phyloP scores from a whole-genome alignment of 1,140 invertebrate genomes.

The Caenorhabditis tropicalis region DNA sequence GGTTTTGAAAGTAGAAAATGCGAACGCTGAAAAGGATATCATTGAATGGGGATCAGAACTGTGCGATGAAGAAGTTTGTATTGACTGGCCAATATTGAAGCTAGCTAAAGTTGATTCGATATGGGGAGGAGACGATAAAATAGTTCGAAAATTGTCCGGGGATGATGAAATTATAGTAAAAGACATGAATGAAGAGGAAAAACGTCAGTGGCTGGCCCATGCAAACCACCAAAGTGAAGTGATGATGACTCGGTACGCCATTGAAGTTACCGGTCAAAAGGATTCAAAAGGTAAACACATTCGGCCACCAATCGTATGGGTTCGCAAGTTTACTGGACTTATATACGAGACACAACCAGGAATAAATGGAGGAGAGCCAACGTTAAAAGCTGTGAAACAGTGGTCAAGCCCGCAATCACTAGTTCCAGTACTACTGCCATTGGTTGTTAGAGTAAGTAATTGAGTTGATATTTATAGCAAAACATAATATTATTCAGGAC shows the following conservation, averaged over 20 bases:
- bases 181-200: conserved; percentile 22
- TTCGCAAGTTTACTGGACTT: conserved; percentile 4
- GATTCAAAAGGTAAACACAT: neutral
- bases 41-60: conserved; percentile 74
- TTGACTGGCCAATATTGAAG: conserved; percentile 86
- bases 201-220: neutral
- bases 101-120: conserved; percentile 73
- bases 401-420: neutral
- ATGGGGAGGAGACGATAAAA: conserved; percentile 19
- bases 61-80: conserved; percentile 81
- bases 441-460: neutral
- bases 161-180: conserved; percentile 27
- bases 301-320: neutral
- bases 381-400: neutral
- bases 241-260: neutral
- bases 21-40: conserved; percentile 68
- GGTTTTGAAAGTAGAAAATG: conserved; percentile 78
- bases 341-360: neutral
- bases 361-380: neutral
- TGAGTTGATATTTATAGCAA: too few relatives aligned
- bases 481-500: neutral
- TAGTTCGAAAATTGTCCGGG: neutral
- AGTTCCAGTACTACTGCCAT: neutral
- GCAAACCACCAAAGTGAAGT: neutral
- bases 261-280: neutral